These are phyloP conservation scores for Natator depressus DNA, from an alignment of 2,113 vertebrate species.

Conservation along the genomic window DNA sequence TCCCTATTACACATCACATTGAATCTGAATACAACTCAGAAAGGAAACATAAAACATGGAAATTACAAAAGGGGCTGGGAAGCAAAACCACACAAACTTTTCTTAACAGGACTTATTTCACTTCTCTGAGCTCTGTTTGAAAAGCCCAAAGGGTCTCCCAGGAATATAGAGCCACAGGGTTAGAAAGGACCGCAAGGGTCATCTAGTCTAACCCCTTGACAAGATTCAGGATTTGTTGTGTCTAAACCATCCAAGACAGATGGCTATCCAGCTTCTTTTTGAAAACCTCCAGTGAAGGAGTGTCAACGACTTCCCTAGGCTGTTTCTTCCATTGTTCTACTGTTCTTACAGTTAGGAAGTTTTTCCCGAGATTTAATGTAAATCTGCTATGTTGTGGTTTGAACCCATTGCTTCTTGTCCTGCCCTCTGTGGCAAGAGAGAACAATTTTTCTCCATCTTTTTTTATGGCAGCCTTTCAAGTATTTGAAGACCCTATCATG, in stretches of 20 bases:
- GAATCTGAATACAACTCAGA: background rate
- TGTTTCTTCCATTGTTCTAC: background rate
- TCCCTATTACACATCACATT: background rate
- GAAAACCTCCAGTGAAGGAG: background rate
- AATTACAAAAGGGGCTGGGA: background rate
- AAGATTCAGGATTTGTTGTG: background rate
- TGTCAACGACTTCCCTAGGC: background rate
- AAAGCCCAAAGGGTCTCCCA: background rate
- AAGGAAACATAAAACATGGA: background rate
- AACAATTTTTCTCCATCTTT: background rate
- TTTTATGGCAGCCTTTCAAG: background rate
- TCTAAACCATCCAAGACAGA: background rate
- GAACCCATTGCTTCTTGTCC: background rate
- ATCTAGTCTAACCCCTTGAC: background rate
- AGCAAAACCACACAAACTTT: background rate
- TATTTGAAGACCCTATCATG: background rate
- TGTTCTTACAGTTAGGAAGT: background rate
- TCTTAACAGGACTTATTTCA: background rate
- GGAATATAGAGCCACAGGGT: background rate
- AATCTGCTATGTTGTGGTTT: background rate
- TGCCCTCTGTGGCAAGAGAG: background rate
- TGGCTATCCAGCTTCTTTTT: background rate
- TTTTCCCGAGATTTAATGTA: background rate
- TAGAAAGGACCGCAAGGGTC: background rate
- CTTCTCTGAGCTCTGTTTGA: background rate